Base-by-base conservation (phyloP, 2,797 vertebrate genomes). In the Psittacula derbiana region DNA sequence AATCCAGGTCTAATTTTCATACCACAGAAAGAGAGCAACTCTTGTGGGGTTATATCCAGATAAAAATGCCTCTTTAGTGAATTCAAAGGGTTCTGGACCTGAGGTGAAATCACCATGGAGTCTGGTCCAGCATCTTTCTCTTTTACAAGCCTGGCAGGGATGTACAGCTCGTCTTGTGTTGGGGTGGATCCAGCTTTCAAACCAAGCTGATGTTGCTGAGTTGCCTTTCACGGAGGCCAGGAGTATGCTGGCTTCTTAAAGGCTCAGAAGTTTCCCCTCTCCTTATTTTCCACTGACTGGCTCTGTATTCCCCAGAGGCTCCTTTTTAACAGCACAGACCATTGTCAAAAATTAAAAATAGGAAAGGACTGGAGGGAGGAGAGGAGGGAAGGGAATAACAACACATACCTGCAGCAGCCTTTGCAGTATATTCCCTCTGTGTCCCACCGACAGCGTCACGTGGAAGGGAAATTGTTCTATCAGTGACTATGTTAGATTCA, bases 401-500 rank as follows among this genome's bases (percentile, higher is more conserved):
- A 97, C 94, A 96, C 94, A 94, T 86, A 91, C 96, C 95, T 78
- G 69, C 76, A 85, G 96, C 94, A 93, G 88, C 65, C 76, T 94
- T 87, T 69, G 92, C 95, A 47, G 67, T 96, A 88, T 97, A 95
- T 97, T 97, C 97, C 96, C 96, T 64, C 91, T 75, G 94, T 95
- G 96, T 97, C 93, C 96, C 94, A 85, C 95, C 44, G 85, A 87
- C 90, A 86, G 91, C 91, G 97, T 96, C 95, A 96, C 20, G 96
- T 49, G 79, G 96, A 97, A 97, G 96, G 98, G 98, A 98, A 98
- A 98, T 98, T 98, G 98, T 98, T 98, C 98, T 92, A 98, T 98
- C 98, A 98, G 97, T 95, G 93, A 95, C 97, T 96, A 67, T 97
- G 98, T 98, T 98, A 98, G 98, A 98, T 98, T 98, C 98, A 98